Base-by-base conservation (phyloP, 2,113 vertebrate genomes). In the Sylvietta virens region DNA sequence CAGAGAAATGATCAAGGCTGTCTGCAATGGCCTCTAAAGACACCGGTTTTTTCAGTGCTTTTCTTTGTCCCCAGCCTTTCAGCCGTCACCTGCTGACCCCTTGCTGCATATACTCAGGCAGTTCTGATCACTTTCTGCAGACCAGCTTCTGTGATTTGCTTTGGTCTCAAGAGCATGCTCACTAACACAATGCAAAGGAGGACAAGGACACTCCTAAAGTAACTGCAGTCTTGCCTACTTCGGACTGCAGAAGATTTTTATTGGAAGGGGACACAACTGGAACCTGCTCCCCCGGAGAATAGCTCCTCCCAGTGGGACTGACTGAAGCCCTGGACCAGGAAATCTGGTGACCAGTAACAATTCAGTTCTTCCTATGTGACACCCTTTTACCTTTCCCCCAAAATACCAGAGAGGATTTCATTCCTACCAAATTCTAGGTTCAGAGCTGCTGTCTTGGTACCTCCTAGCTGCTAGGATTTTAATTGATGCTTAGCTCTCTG, bases 121-220 rank as follows among this genome's bases (percentile, higher is more conserved):
- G 27, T 44, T 81, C 74, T 71, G 48, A 39, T 31, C 28, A 10
- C 71, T 51, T 56, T 44, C 31, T 64, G 71, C 40, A 11, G 57
- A 67, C 44, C 33, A 47, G 1, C 62, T n/a, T 51, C 62, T 61
- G 57, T 0, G 4, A 12, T 28, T n/a, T 22, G 24, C 71, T 80
- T 79, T 79, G 50, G 22, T 86, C 58, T 82, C n/a, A 3, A 20
- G 58, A 81, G 51, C 78, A 21, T 28, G 67, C 85, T 92, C 39
- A 45, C 39, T 66, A 9, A n/a, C 35, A 78, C 69, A n/a, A 77
- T 8, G 56, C 44, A 54, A 93, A 85, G 65, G 86, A 94, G 92
- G 88, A 90, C 92, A 94, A 94, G 70, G 88, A 85, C 85, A 58
- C 44, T 81, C 56, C 23, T 33, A 30, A 78, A 93, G 85, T 64